These are phyloP conservation scores for Poeciliopsis occidentalis DNA, from an alignment of 2,113 vertebrate genomes.

Conservation along the genomic window DNA sequence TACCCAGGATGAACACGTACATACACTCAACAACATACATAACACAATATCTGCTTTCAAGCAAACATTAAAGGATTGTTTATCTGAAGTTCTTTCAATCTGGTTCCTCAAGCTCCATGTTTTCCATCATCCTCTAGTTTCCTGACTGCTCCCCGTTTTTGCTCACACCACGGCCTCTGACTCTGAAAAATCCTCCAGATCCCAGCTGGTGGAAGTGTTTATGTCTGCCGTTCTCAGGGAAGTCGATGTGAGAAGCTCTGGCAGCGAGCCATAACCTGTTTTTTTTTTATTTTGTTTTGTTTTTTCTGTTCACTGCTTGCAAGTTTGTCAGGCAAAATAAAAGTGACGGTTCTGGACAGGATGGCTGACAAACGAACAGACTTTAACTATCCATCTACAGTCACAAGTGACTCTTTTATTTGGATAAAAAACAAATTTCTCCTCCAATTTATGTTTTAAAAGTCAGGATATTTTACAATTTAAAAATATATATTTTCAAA, in stretches of 20 bases:
- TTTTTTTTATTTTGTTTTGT: conserved; percentile 13
- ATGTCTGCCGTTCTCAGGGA: conserved; percentile 25
- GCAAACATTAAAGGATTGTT: not conserved
- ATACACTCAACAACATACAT: too few species aligned
- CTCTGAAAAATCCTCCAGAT: not conserved
- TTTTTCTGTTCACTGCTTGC: conserved; percentile 1
- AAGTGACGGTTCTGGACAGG: not conserved
- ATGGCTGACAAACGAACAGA: not conserved
- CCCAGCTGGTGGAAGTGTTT: conserved; percentile 23
- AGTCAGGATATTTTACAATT: not conserved
- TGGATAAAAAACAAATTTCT: not conserved
- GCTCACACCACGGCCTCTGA: conserved; percentile 10
- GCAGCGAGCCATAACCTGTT: conserved; percentile 14
- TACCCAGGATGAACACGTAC: too few species aligned
- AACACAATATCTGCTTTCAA: not conserved
- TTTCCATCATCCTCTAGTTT: not conserved
- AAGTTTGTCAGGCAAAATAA: not conserved
- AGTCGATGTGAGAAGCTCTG: conserved; percentile 34
- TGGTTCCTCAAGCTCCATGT: not conserved
- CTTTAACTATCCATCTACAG: not conserved
- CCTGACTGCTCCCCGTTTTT: not conserved
- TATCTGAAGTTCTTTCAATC: not conserved
- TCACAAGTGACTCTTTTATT: not conserved
- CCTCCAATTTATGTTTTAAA: not conserved
- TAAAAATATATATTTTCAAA: not conserved